Conservation (phyloP, 2,888 invertebrate species). For the Philhelius pedissequus region DNA sequence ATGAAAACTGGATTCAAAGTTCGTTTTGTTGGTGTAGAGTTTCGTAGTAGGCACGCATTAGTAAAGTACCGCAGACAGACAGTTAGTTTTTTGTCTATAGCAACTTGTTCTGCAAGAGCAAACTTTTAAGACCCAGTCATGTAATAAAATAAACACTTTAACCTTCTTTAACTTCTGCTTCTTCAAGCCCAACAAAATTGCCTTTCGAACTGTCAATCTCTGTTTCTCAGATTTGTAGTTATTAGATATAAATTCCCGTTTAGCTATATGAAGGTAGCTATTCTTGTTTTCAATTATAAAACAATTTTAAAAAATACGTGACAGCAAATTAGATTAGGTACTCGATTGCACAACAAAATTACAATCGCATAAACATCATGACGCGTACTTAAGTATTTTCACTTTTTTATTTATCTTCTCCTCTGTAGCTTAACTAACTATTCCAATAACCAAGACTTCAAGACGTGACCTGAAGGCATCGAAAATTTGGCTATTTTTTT, state of each 20-base stretch:
- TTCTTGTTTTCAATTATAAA: background rate
- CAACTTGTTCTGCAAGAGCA: too few species aligned
- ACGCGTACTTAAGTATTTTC: constrained; percentile 6
- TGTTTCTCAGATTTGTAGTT: background rate
- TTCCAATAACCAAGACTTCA: constrained; percentile 4
- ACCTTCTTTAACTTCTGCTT: background rate
- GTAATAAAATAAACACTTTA: background rate
- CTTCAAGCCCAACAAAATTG: background rate
- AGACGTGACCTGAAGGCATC: constrained; percentile 50
- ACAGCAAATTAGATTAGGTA: constrained; percentile 33
- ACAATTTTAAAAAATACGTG: constrained; percentile 42
- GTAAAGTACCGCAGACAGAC: too few species aligned
- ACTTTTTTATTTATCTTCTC: constrained; percentile 9
- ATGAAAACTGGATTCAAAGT: constrained; percentile 33
- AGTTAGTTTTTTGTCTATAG: too few species aligned
- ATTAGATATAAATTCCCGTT: background rate
- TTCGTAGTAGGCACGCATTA: too few species aligned
- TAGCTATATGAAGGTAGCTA: background rate
- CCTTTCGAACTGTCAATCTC: background rate
- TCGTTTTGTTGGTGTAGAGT: too few species aligned
- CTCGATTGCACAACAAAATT: constrained; percentile 5
- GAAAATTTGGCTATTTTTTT: constrained; percentile 4
- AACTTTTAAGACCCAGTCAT: too few species aligned
- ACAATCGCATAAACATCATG: background rate
- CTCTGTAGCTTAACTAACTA: background rate